A percentile compares a stretch with the other conserved stretches of the same genome.
Evolutionary conservation across 2,797 vertebrate species (phyloP).

Genomic region (Nannoperca obscura): DNA sequence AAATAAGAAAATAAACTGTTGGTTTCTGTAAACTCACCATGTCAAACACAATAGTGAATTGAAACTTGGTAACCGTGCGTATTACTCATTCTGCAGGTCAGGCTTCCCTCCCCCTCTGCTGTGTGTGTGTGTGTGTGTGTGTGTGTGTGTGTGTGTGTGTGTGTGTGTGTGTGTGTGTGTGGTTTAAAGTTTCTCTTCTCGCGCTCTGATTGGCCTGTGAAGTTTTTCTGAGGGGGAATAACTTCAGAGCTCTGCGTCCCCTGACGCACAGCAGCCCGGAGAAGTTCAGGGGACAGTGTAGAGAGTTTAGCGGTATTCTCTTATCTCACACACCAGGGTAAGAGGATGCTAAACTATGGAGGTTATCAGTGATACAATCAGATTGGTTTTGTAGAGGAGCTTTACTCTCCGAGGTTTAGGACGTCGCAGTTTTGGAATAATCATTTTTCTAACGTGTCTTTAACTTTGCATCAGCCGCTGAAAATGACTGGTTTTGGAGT

Average conservation of each 20-base stretch:
- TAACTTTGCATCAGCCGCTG: not conserved
- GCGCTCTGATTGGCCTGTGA: constrained; percentile 75
- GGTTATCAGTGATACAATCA: constrained; percentile 16
- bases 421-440: constrained; percentile 38
- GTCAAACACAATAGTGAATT: constrained; percentile 59
- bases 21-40: not conserved
- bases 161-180: constrained; percentile 48
- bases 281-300: not conserved
- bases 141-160: constrained; percentile 66
- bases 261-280: constrained; percentile 37
- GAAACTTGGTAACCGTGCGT: constrained; percentile 41
- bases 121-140: constrained; percentile 33
- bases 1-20: not conserved
- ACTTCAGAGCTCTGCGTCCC: constrained; percentile 50
- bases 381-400: constrained; percentile 43
- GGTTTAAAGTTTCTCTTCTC: constrained; percentile 84
- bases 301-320: constrained; percentile 17
- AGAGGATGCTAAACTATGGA: constrained; percentile 70
- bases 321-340: constrained; percentile 42
- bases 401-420: constrained; percentile 6
- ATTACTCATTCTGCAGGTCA: constrained; percentile 54
- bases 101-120: constrained; percentile 55
- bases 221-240: constrained; percentile 73
- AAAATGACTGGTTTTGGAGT: constrained; percentile 65
- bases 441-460: not conserved